Conservation (phyloP, 2,113 vertebrate species). For the Saccopteryx leptura region DNA sequence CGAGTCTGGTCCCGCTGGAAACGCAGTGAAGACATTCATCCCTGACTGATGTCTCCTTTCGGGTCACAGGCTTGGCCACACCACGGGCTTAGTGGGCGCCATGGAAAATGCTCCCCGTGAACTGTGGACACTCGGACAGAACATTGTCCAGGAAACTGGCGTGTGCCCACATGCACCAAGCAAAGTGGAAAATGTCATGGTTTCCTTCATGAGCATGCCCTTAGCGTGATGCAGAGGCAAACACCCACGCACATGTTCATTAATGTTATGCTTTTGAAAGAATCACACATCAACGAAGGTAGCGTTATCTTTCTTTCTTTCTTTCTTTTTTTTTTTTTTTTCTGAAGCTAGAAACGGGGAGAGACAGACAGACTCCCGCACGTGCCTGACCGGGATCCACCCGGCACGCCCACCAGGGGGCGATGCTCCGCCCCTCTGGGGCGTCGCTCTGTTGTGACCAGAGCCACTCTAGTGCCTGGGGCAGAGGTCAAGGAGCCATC, state of each 20-base stretch:
- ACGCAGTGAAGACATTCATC: background rate
- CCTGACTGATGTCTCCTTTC: background rate
- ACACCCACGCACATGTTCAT: background rate
- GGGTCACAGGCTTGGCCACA: background rate
- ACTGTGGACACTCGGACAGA: background rate
- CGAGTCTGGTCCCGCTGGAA: no score
- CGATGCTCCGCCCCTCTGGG: no score
- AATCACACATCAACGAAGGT: background rate
- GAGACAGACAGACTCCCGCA: no score
- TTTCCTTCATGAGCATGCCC: no score
- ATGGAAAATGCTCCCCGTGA: rapidly evolving
- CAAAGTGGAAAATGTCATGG: rapidly evolving
- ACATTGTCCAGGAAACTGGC: background rate
- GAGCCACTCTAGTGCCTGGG: no score
- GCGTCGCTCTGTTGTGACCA: no score
- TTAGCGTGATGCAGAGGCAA: background rate
- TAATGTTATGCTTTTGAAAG: background rate
- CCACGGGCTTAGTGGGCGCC: background rate
- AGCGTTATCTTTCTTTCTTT: no score
- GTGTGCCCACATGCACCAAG: background rate
- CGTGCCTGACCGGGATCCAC: no score
- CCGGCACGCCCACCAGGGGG: no score
- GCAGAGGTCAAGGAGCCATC: no score
- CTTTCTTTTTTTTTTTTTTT: no score
- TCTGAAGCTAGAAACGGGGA: no score